Evolutionary conservation across 2,113 vertebrate genomes (phyloP), one percentile per base, ranked within the genome.

Genomic region (Dolichallabes microphthalmus): DNA sequence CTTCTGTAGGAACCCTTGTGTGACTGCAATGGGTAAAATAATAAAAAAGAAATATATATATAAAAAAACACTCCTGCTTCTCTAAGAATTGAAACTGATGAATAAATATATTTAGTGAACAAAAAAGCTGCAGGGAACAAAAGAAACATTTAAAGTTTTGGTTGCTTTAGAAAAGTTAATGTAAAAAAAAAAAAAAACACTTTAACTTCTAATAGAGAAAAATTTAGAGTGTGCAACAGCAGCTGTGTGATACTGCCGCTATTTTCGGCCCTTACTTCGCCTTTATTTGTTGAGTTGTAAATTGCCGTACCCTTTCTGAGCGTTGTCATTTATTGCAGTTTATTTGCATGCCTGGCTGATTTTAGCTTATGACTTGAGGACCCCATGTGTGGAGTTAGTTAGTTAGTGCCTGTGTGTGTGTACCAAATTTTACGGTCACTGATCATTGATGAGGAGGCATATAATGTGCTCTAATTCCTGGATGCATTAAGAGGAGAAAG

Each of bases 241-340:
- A 85, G 27, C 66, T 15, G 85, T 39, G 2, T 14, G 45, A 84
- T 45, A 52, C 71, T 52, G 58, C 25, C 5, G 20, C 66, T 81
- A 74, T 86, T 86, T 85, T 81, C 57, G 25, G 17, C n/a, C 3
- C 19, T 61, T 61, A 52, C 63, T 81, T 73, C 19, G 12, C 4
- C 45, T 20, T 80, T 71, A 61, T 81, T 85, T 80, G 64, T 80
- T 85, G 71, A 86, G 77, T 68, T 86, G 78, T 81, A 74, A 86
- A 81, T 86, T 63, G 53, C 39, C 22, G 53, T 85, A 80, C 71
- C 80, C 30, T 61, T 27, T 85, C 53, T 27, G 55, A 17, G 17
- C 35, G 35, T 57, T 69, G 76, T 27, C 35, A 68, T 85, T 80
- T 53, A 69, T 63, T 55, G 80, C 50, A 35, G 55, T 27, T 30